phyloP scores from a whole-genome alignment of 2,113 vertebrate species.

The Cinclus cinclus region DNA sequence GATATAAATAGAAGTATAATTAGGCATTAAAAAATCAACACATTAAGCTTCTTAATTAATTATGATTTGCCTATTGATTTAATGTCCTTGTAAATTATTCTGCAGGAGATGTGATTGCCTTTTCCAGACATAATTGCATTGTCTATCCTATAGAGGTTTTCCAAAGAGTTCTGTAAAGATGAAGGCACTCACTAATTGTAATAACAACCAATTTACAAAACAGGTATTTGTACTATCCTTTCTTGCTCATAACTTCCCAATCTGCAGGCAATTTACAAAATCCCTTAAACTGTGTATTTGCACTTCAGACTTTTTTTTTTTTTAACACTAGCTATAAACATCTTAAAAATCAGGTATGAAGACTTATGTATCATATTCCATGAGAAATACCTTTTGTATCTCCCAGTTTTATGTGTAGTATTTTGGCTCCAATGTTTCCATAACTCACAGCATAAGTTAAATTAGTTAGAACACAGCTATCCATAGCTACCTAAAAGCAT shows the following conservation, averaged over 20 bases:
- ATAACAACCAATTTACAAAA: background rate
- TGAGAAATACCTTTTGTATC: background rate
- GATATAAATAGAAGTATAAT: constrained; percentile 55
- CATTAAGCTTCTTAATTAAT: constrained; percentile 64
- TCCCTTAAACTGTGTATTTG: background rate
- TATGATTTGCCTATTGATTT: constrained; percentile 65
- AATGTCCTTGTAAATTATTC: constrained; percentile 66
- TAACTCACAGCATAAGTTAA: background rate
- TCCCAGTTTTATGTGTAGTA: background rate
- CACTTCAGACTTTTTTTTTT: background rate
- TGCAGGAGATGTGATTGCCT: constrained; percentile 37
- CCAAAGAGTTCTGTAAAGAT: background rate
- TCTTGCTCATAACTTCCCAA: background rate
- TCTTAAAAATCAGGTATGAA: background rate
- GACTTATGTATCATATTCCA: too few species aligned
- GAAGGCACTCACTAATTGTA: background rate
- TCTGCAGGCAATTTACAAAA: background rate
- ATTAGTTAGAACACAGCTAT: background rate
- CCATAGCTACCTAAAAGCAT: background rate
- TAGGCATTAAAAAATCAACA: constrained; percentile 56
- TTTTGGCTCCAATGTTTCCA: background rate
- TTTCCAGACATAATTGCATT: constrained; percentile 44
- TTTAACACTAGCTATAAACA: background rate
- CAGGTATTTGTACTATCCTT: background rate
- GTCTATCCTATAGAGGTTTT: constrained; percentile 45